Percentiles rank a stretch among this genome's conserved stretches.
Conservation (phyloP, 2,113 vertebrate genomes). For the Tauraco erythrolophus region DNA sequence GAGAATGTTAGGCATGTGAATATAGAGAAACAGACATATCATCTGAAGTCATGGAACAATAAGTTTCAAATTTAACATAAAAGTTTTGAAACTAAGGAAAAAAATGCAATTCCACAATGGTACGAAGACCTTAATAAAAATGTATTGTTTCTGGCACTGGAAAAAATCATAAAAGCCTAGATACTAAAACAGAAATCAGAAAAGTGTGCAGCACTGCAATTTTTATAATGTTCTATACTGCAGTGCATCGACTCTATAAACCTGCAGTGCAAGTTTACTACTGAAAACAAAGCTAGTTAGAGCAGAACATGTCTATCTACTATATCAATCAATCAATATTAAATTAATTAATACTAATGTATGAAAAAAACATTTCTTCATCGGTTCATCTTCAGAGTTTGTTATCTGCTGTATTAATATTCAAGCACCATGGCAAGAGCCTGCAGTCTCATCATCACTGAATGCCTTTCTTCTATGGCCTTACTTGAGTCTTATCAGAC, state of each 20-base stretch:
- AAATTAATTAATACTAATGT: neutral
- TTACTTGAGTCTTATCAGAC: neutral
- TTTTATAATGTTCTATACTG: neutral
- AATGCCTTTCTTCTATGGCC: neutral
- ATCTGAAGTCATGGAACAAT: neutral
- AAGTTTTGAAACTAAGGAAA: neutral
- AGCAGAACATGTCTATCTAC: neutral
- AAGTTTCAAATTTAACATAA: neutral
- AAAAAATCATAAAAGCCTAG: slow-evolving; percentile 15
- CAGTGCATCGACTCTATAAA: neutral
- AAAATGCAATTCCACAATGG: neutral
- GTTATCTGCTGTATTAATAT: neutral
- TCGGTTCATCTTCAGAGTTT: neutral
- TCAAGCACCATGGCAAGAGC: neutral
- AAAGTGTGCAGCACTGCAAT: neutral
- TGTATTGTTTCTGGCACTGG: neutral
- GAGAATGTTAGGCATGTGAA: neutral
- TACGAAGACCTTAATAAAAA: neutral
- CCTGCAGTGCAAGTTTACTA: neutral
- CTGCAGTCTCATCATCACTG: neutral
- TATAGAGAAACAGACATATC: neutral
- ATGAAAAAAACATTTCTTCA: neutral
- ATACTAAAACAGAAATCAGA: neutral
- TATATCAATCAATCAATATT: neutral
- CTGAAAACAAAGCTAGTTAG: neutral